Evolutionary conservation across 2,797 vertebrate species (phyloP).

Genomic region (Sebastes iracundus): DNA sequence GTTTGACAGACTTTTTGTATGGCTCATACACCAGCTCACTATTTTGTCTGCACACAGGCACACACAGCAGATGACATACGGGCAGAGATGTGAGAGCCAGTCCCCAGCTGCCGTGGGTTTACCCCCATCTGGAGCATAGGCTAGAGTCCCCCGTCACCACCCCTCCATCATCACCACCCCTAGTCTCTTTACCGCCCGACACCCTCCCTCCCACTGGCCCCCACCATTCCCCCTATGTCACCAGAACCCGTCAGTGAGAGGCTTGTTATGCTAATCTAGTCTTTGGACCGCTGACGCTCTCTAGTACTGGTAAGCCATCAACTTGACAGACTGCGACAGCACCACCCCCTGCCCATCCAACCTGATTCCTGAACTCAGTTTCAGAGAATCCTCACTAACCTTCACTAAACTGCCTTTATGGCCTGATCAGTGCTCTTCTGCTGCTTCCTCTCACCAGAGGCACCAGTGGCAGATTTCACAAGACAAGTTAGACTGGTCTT

Average conservation of each 20-base stretch:
- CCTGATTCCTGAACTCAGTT: constrained; percentile 41
- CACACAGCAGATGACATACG: constrained; percentile 63
- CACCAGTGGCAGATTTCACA: background rate
- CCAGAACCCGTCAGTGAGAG: constrained; percentile 65
- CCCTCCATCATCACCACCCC: constrained; percentile 48
- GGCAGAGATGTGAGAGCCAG: constrained; percentile 80
- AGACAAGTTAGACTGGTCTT: background rate
- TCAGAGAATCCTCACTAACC: constrained; percentile 46
- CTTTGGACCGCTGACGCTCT: constrained; percentile 64
- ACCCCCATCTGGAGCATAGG: constrained; percentile 94
- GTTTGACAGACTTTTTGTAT: constrained; percentile 82
- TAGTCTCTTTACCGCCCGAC: constrained; percentile 50
- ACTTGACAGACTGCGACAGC: constrained; percentile 60
- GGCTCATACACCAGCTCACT: constrained; percentile 91
- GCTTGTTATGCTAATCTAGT: constrained; percentile 86
- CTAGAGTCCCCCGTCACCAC: constrained; percentile 85
- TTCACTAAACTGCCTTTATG: constrained; percentile 33
- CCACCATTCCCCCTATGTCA: constrained; percentile 47
- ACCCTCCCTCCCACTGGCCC: constrained; percentile 14
- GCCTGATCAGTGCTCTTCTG: background rate
- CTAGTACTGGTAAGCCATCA: constrained; percentile 68
- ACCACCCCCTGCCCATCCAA: constrained; percentile 37
- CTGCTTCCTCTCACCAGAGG: background rate
- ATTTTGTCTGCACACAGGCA: constrained; percentile 61
- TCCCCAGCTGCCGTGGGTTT: constrained; percentile 93